Evolutionary conservation across 2,797 vertebrate species (phyloP), one percentile per base, ranked within the genome.

Genomic region (Muraenolepis orangiensis): DNA sequence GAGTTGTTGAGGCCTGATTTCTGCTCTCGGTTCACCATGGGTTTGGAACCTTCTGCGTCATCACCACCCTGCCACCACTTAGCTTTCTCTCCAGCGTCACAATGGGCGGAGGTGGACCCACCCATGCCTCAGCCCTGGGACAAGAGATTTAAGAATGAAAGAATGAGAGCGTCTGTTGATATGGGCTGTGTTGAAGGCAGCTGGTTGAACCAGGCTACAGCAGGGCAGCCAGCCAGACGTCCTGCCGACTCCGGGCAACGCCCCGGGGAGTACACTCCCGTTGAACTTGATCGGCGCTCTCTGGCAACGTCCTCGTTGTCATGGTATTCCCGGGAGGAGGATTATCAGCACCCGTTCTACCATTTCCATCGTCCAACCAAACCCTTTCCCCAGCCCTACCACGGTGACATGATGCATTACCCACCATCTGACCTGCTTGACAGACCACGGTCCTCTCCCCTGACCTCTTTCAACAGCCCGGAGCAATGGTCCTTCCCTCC

Each of bases 401-500:
- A 74, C 34, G 72, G 66, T 70, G 80, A 85, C 71, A 84, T 89
- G 76, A 80, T 61, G 6, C 72, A 81, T 64, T 91, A 82, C 74
- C 87, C 89, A 18, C 88, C 86, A 11, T 91, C 88, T 57, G 72
- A 87, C 80, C 80, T 87, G 80, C 83, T 92, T 66, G 90, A 92
- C 57, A 86, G 71, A 74, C 61, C 40, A 4, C 36, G 81, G 28
- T 77, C 72, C 72, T 77, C 82, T 66, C 69, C 78, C 0, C 46
- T 64, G 14, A 80, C 81, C 64, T 82, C 73, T 72, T 77, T 83
- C 26, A 69, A 23, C 0, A 92, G 91, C 70, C 91, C 91, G 3
- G 88, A 90, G 29, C 72, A n/a, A 14, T 93, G 92, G 92, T 86
- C 84, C 64, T 93, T 93, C 75, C 91, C 90, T 79, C 88, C 90